Conservation (phyloP, 2,113 vertebrate species). For the Danio rerio region GRCz12tu NC_133176.1:32888001-32888500, state of each 20-base stretch:
- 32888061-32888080: too few relatives aligned
- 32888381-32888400: constrained; percentile 26
- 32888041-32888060: constrained; percentile 2
- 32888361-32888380: constrained; percentile 44
- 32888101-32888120: too few relatives aligned
- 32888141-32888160: constrained; percentile 31
- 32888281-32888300: constrained; percentile 45
- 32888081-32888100: too few relatives aligned
- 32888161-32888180: constrained; percentile 46
- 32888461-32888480: constrained; percentile 50
- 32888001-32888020: not conserved
- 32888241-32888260: constrained; percentile 50
- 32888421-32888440: constrained; percentile 46
- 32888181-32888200: constrained; percentile 50
- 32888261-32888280: constrained; percentile 34
- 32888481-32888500: constrained; percentile 49
- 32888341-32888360: constrained; percentile 45
- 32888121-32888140: too few relatives aligned
- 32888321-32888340: constrained; percentile 41
- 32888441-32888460: constrained; percentile 34
- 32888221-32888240: constrained; percentile 32
- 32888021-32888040: constrained; percentile 6
- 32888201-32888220: constrained; percentile 47
- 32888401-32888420: constrained; percentile 41
- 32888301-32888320: constrained; percentile 30